Evolutionary conservation across 2,888 invertebrate species (phyloP), one percentile per base, ranked within the genome.

Genomic region (Clepsis dumicolana): DNA sequence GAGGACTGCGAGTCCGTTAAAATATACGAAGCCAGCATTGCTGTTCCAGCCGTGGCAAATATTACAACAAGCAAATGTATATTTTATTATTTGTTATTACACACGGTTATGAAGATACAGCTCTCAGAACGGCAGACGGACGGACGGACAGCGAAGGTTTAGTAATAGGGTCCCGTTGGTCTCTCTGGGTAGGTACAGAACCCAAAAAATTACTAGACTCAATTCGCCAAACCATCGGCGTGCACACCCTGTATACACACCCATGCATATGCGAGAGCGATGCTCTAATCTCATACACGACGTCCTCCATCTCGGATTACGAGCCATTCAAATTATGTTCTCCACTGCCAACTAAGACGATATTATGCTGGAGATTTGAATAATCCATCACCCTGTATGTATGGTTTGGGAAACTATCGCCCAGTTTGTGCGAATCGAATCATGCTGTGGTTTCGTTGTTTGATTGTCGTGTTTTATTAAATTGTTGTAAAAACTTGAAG

Each of bases 201-300:
- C 29, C 8, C 5, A 21, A 52, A 24, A 12, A 4, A 41, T 35
- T 35, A 29, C 35, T 35, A 12, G 8, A 35, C 12, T 12, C 8
- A 35, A 35, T 10, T 35, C 2, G 2, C 35, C 35, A 3, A 12
- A 14, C 10, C 3, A 35, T 35, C 12, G 16, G 16, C 7, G 14
- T 16, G 21, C 24, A 38, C 67, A 64, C 1, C 52, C 68, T 68
- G 63, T 68, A 59, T 16, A 2, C 21, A 21, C 12, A 38, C 61
- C 63, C 59, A 68, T 68, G 68, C 68, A 68, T 68, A 68, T 68
- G 68, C 68, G 68, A 68, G 63, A 64, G 68, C 64, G 62, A 63
- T 67, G 67, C 56, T 54, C 56, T 57, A 50, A 67, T 57, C 67
- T 56, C 56, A 56, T 63, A 67, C 56, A 63, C 48, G 48, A 54